Conservation (phyloP, 2,797 vertebrate species). For the Trachurus trachurus region DNA sequence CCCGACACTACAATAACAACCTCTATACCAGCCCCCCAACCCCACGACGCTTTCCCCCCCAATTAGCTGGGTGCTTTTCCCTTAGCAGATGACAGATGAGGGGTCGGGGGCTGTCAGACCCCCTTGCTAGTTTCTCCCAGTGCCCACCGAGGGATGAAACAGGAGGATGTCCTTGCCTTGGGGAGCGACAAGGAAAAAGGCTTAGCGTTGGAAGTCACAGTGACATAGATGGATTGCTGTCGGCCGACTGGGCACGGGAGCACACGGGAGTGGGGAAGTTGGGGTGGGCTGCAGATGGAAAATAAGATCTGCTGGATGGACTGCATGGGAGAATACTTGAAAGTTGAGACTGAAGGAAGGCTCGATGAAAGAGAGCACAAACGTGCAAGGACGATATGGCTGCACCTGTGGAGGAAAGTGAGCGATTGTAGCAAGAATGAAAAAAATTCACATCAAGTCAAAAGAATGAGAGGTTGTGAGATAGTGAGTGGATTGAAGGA, state of each 20-base stretch:
- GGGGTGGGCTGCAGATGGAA: conserved; percentile 41
- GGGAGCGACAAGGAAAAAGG: conserved; percentile 61
- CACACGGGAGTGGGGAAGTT: conserved; percentile 13
- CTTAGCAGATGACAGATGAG: conserved; percentile 84
- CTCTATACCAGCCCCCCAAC: conserved; percentile 66
- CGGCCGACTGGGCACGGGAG: conserved; percentile 39
- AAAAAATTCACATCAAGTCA: neutral
- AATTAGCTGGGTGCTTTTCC: conserved; percentile 83
- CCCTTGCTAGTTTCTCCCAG: conserved; percentile 74
- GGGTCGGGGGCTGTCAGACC: conserved; percentile 81
- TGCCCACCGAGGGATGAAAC: conserved; percentile 72
- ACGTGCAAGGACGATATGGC: conserved; percentile 21
- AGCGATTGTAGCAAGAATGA: conserved; percentile 4
- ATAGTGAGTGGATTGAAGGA: conserved; percentile 17
- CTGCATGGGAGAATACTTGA: conserved; percentile 14
- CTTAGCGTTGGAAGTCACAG: conserved; percentile 57
- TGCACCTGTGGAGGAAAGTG: conserved; percentile 36
- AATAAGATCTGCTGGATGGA: conserved; percentile 42
- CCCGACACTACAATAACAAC: conserved; percentile 83
- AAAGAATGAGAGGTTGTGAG: conserved; percentile 19
- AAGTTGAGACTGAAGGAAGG: conserved; percentile 17
- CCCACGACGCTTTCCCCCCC: conserved; percentile 58
- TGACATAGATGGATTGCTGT: conserved; percentile 75
- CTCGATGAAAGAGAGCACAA: conserved; percentile 17
- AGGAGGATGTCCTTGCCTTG: conserved; percentile 60